Percentiles rank a stretch among this genome's conserved stretches.
These are phyloP conservation scores for Marmota monax DNA, from an alignment of 2,113 vertebrate genomes.

Conservation along the genomic window DNA sequence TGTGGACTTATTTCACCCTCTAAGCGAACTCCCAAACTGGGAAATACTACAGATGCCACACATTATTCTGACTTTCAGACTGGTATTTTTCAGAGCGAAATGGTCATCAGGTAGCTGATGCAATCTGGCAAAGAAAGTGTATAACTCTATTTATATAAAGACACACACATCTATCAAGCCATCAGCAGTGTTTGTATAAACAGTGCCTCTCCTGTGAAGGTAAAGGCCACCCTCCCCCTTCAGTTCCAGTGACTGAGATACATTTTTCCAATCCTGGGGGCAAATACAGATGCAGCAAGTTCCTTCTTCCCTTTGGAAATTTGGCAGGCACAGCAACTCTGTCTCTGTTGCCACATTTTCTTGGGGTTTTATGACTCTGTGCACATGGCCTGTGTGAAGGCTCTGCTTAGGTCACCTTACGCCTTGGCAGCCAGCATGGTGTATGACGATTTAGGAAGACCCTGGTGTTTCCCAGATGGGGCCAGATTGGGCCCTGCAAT, in stretches of 20 bases:
- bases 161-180: slow-evolving; percentile 60
- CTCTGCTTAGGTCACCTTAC: slow-evolving; percentile 73
- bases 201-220: slow-evolving; percentile 68
- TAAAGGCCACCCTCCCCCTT: slow-evolving; percentile 49
- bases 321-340: slow-evolving; percentile 55
- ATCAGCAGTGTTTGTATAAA: slow-evolving; percentile 65
- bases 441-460: slow-evolving; percentile 74
- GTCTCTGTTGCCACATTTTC: slow-evolving; percentile 70
- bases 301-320: slow-evolving; percentile 79
- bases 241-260: slow-evolving; percentile 72
- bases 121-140: slow-evolving; percentile 61
- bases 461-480: slow-evolving; percentile 80
- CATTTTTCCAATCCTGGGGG: slow-evolving; percentile 77
- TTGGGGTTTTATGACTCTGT: slow-evolving; percentile 69
- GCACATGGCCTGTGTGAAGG: slow-evolving; percentile 66
- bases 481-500: slow-evolving; percentile 62
- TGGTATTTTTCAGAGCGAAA: slow-evolving; percentile 52
- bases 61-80: slow-evolving; percentile 51
- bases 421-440: slow-evolving; percentile 60
- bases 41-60: neutral
- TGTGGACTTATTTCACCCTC: slow-evolving; percentile 19
- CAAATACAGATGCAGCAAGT: slow-evolving; percentile 68
- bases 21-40: slow-evolving; percentile 46
- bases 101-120: slow-evolving; percentile 65
- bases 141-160: slow-evolving; percentile 61